phyloP scores from a whole-genome alignment of 2,113 vertebrate genomes.

The Dicerorhinus sumatrensis region DNA sequence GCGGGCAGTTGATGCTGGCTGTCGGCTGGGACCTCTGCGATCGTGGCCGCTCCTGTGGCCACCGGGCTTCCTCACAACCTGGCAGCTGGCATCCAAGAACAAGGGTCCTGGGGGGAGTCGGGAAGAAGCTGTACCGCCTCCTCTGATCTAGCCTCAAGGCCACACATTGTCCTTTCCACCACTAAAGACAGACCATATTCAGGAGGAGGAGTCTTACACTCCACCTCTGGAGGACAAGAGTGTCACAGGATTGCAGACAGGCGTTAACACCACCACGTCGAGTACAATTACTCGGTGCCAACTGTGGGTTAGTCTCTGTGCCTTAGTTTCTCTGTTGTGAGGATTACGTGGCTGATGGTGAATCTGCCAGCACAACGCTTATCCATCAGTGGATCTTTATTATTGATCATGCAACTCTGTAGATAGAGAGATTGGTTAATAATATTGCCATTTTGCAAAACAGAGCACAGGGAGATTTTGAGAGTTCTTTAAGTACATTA shows the following conservation, averaged over 20 bases:
- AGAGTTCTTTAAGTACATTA: neutral
- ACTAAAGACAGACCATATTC: neutral
- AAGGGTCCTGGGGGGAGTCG: neutral
- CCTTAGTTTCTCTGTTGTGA: neutral
- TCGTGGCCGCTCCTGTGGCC: neutral
- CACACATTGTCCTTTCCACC: no score
- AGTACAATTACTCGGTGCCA: neutral
- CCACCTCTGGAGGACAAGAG: neutral
- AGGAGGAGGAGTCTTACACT: neutral
- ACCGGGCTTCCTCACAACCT: neutral
- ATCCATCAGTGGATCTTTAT: neutral
- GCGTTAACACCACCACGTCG: neutral
- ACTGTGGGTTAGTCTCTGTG: neutral
- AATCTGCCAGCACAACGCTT: neutral
- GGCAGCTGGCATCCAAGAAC: neutral
- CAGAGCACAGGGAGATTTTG: neutral
- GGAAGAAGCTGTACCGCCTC: neutral
- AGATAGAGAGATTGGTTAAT: neutral
- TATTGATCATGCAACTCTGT: no score
- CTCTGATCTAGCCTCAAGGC: neutral
- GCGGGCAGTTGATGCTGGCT: no score
- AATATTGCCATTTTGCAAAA: neutral
- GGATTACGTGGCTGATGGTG: no score
- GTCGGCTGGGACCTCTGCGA: neutral
- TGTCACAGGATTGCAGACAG: neutral